Base-by-base conservation (phyloP, 2,888 invertebrate species). In the Gonocerus acuteangulatus region DNA sequence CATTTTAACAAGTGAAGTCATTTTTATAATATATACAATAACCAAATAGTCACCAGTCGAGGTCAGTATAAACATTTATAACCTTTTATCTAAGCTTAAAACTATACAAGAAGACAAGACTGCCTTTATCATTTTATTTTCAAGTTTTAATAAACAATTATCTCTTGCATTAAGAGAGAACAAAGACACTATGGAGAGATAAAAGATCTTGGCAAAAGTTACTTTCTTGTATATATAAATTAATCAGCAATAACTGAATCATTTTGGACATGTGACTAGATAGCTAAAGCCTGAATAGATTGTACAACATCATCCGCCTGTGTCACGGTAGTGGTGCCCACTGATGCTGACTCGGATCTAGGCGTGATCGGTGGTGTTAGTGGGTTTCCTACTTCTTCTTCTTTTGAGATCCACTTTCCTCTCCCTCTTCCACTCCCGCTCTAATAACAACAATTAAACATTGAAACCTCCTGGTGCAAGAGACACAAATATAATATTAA, bases 141-240 rank as follows among this genome's bases (percentile, higher is more conserved):
- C 16, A 48, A 27, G 32, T 48, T 27, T 27, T 34, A 34, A 51
- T 51, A 36, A 51, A 51, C 51, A 51, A 19, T 36, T 34, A 34
- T 51, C 32, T 51, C 51, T 51, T 51, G 34, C 51, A 51, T 51
- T 51, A 51, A 51, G 51, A 51, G 51, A 51, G 32, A 51, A 51
- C 51, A 51, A 51, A 34, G 51, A 34, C 32, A 27, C 34, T 51
- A 34, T 34, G 34, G 51, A 34, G 4, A 27, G 4, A 27, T 4
- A 27, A 27, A 4, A 9, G 4, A 27, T 27, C 27, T 6, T 4
- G 27, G 9, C 27, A 9, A 27, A 27, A 27, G 9, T 27, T 27
- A 27, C 27, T 27, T 27, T 27, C 9, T 27, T 9, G 27, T 27
- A 27, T 27, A 27, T 27, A 27, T 27, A 27, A 27, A 27, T 27